A percentile compares a stretch with the other conserved stretches of the same genome.
These are phyloP conservation scores for Antedon mediterranea DNA, from an alignment of 53 echinoderm and acorn worm species.

Conservation along the genomic window DNA sequence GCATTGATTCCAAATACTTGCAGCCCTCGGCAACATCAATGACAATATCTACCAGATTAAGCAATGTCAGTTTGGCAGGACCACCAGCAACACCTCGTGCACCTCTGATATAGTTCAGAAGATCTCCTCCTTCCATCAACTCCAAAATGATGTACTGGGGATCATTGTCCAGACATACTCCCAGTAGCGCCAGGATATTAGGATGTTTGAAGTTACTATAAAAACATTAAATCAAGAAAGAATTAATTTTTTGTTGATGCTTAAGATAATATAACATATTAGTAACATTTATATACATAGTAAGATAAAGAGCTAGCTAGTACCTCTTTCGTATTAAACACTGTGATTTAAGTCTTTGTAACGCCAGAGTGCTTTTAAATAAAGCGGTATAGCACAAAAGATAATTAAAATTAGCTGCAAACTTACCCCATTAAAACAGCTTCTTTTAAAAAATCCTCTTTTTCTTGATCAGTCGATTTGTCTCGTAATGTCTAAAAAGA, in stretches of 20 bases:
- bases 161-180: slow-evolving; percentile 94
- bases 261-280: too few species aligned
- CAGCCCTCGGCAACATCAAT: slow-evolving; percentile 79
- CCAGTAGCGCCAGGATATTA: slow-evolving; percentile 68
- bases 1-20: slow-evolving; percentile 67
- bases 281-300: too few species aligned
- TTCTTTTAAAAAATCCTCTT: slow-evolving; percentile 94
- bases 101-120: slow-evolving; percentile 62
- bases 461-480: slow-evolving; percentile 85
- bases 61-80: slow-evolving; percentile 23
- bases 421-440: slow-evolving; percentile 80
- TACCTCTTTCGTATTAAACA: too few species aligned
- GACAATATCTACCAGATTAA: slow-evolving; percentile 75
- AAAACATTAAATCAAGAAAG: background rate
- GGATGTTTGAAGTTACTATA: slow-evolving; percentile 84
- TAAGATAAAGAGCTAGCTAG: too few species aligned
- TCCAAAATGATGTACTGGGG: slow-evolving; percentile 92
- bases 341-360: too few species aligned
- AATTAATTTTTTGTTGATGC: background rate
- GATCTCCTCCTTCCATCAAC: slow-evolving; percentile 95
- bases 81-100: slow-evolving; percentile 41
- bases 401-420: too few species aligned
- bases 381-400: too few species aligned
- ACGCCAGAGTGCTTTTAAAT: too few species aligned
- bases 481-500: slow-evolving; percentile 61